A percentile compares a stretch with the other conserved stretches of the same genome.
These are phyloP conservation scores for Sebastolobus alascanus DNA, from an alignment of 2,797 vertebrate genomes.

Conservation along the genomic window DNA sequence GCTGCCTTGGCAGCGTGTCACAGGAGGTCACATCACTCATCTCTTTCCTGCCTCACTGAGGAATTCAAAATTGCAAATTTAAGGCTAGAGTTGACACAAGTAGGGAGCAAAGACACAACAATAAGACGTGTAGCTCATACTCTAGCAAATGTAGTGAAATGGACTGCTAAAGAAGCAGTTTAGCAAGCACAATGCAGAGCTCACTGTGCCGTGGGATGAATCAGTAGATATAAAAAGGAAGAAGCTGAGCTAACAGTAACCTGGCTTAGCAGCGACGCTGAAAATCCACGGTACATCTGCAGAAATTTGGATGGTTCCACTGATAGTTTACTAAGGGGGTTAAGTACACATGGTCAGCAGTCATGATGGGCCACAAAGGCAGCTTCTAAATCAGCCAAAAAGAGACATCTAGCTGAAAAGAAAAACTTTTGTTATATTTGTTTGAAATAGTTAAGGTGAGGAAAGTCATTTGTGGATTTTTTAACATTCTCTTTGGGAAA, in stretches of 20 bases:
- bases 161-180: conserved; percentile 48
- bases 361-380: conserved; percentile 24
- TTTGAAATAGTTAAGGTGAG: neutral
- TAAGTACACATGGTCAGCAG: conserved; percentile 50
- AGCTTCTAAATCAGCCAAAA: conserved; percentile 28
- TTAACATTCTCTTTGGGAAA: neutral
- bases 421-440: neutral
- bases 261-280: conserved; percentile 43
- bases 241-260: conserved; percentile 66
- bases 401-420: neutral
- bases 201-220: conserved; percentile 47
- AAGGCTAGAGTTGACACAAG: conserved; percentile 19
- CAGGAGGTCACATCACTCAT: conserved; percentile 26
- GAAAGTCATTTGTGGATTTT: neutral
- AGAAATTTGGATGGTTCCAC: conserved; percentile 21
- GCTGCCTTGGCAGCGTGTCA: conserved; percentile 30
- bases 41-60: conserved; percentile 18
- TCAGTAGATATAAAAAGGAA: conserved; percentile 58
- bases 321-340: conserved; percentile 27
- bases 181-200: conserved; percentile 42
- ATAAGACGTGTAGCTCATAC: conserved; percentile 10
- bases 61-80: conserved; percentile 33
- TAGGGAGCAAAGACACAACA: conserved; percentile 4
- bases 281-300: conserved; percentile 26
- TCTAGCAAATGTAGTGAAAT: conserved; percentile 33